Percentiles rank a stretch among this genome's conserved stretches.
phyloP scores from a whole-genome alignment of 2,797 vertebrate genomes.

The Pelodytes ibericus region DNA sequence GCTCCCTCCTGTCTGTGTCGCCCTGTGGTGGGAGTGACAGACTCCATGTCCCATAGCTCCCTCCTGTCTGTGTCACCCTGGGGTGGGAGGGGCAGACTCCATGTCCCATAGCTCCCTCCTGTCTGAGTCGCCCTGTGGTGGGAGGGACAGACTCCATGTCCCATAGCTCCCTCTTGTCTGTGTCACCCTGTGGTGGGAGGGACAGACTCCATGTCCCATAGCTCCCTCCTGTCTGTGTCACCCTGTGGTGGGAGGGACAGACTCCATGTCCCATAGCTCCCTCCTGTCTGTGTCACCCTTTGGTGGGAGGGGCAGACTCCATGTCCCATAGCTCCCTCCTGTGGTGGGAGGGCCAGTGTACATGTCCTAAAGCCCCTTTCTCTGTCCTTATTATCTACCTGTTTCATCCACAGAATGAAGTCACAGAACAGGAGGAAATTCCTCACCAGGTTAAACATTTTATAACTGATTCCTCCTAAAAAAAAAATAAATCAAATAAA shows the following conservation, averaged over 20 bases:
- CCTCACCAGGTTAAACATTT: conserved; percentile 53
- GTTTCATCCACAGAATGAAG: conserved; percentile 62
- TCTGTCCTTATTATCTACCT: conserved; percentile 32
- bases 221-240: too few relatives aligned
- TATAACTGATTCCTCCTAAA: not conserved
- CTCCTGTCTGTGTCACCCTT: conserved; percentile 10
- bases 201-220: too few relatives aligned
- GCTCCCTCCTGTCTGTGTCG: too few relatives aligned
- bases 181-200: too few relatives aligned
- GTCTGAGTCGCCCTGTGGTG: not conserved
- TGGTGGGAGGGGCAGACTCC: not conserved
- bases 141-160: not conserved
- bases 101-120: not conserved
- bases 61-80: conserved; percentile 12
- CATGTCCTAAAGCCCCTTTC: not conserved
- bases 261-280: not conserved
- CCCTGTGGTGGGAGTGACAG: not conserved
- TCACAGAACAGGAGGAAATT: conserved; percentile 53
- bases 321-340: not conserved
- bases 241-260: not conserved
- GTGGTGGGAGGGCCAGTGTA: not conserved
- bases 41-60: not conserved
- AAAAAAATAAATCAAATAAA: too few relatives aligned
- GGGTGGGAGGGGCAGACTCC: not conserved
- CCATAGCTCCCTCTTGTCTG: too few relatives aligned